Evolutionary conservation across 2,888 invertebrate species (phyloP), one percentile per base, ranked within the genome.

Genomic region (Philhelius pedissequus): DNA sequence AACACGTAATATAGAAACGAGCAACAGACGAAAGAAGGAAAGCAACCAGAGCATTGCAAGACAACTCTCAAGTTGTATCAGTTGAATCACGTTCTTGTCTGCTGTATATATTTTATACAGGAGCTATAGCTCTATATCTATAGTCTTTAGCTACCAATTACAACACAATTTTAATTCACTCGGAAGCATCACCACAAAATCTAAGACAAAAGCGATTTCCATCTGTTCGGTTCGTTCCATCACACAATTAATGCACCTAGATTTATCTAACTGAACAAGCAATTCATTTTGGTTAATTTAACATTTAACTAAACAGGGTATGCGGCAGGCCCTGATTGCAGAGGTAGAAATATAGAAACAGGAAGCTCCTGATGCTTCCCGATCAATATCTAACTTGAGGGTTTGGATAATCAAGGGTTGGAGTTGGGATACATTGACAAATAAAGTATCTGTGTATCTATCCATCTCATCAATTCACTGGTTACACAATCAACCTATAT

Each of bases 221-320:
- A 73, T 71, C 68, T 66, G 81, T 60, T 70, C 75, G 38, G 52
- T 45, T 76, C 64, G 56, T 76, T 76, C 81, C 76, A 71, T 76
- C 76, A 76, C 66, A 81, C 71, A 81, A 81, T 81, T 76, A 81
- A 81, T 81, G 76, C 66, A 81, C 81, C 76, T 81, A 81, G 81
- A 81, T 81, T 81, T 81, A 81, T 81, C 81, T 81, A 81, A 81
- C 76, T 81, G 81, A 81, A 76, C 81, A 81, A 81, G 81, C 81
- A 81, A 81, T 76, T 76, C 81, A 81, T 81, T 81, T 81, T 81
- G 81, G 81, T 81, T 81, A 81, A 81, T 76, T 81, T 81, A 81
- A 81, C 81, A 76, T 76, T 71, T 64, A 76, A 68, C 66, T 76
- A 66, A 71, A 70, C 81, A 70, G 56, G 68, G 73, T 58, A 66